These are phyloP conservation scores for Agrochola litura DNA, from an alignment of 2,888 invertebrate genomes.

Conservation along the genomic window DNA sequence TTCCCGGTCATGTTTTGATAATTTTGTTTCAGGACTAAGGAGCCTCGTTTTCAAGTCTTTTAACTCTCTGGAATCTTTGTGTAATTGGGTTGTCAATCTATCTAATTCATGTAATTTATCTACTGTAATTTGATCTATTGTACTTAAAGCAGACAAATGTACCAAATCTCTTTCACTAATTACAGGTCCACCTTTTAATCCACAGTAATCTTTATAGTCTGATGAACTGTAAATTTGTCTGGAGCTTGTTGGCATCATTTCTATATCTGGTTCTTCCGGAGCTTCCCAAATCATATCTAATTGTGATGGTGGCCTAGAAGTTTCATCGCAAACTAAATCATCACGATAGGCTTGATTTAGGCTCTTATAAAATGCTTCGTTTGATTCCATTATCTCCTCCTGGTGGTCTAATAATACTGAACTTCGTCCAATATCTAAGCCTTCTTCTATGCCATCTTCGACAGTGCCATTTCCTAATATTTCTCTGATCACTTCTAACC, in stretches of 20 bases:
- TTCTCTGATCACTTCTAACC: conserved; percentile 92
- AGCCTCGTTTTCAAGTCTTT: conserved; percentile 94
- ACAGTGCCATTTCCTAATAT: conserved; percentile 92
- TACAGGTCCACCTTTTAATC: conserved; percentile 92
- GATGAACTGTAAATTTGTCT: conserved; percentile 93
- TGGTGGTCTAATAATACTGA: conserved; percentile 83
- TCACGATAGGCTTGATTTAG: conserved; percentile 97
- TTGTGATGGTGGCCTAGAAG: conserved; percentile 93
- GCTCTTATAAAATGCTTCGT: conserved; percentile 96
- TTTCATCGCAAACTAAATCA: conserved; percentile 92
- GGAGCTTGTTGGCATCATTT: conserved; percentile 88
- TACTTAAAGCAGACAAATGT: conserved; percentile 93
- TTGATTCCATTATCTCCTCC: conserved; percentile 92
- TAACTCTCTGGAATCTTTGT: conserved; percentile 94
- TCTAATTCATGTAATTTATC: conserved; percentile 95
- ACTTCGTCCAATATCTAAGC: conserved; percentile 90
- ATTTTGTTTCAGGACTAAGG: conserved; percentile 91
- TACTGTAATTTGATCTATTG: conserved; percentile 94
- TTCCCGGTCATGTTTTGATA: conserved; percentile 87
- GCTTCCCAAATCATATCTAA: conserved; percentile 97
- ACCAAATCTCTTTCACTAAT: conserved; percentile 95
- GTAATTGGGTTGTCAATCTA: conserved; percentile 93
- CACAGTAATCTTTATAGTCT: conserved; percentile 95
- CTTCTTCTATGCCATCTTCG: conserved; percentile 93
- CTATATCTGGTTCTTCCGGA: conserved; percentile 93